These are phyloP conservation scores for Trogon surrucura DNA, from an alignment of 2,113 vertebrate genomes.

Conservation along the genomic window DNA sequence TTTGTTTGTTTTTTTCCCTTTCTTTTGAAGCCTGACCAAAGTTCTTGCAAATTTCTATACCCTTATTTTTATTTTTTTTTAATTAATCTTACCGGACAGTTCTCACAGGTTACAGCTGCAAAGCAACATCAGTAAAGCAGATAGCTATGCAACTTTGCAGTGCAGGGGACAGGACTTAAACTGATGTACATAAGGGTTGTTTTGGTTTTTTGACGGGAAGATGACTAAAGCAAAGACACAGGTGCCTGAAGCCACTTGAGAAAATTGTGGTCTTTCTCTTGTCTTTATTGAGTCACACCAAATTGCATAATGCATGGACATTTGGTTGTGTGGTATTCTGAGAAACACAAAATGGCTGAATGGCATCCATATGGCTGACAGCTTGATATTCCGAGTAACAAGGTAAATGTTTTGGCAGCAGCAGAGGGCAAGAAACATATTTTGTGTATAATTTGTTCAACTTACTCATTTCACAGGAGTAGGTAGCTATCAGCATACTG, in stretches of 20 bases:
- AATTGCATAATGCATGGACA: constrained; percentile 60
- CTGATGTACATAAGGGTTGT: background rate
- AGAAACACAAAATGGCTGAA: constrained; percentile 66
- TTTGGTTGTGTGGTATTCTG: constrained; percentile 66
- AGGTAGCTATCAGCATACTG: background rate
- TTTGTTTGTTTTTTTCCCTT: background rate
- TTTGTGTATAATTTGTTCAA: constrained; percentile 33
- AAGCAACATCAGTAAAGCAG: background rate
- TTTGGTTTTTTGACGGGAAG: background rate
- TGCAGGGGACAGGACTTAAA: background rate
- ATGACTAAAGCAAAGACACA: constrained; percentile 7
- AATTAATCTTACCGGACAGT: background rate
- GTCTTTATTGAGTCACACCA: constrained; percentile 20
- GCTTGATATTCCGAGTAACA: constrained; percentile 57
- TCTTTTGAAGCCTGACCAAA: background rate
- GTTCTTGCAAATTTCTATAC: background rate
- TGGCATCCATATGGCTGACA: constrained; percentile 74
- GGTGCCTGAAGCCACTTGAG: background rate
- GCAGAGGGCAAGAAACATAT: constrained; percentile 5
- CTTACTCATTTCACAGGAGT: constrained; percentile 5
- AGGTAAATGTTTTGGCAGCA: constrained; percentile 66
- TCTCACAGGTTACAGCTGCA: background rate
- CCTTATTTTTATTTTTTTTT: background rate
- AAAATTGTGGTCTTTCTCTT: constrained; percentile 29
- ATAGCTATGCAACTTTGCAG: background rate